phyloP scores from a whole-genome alignment of 2,797 vertebrate genomes.

The Peromyscus attwateri region DNA sequence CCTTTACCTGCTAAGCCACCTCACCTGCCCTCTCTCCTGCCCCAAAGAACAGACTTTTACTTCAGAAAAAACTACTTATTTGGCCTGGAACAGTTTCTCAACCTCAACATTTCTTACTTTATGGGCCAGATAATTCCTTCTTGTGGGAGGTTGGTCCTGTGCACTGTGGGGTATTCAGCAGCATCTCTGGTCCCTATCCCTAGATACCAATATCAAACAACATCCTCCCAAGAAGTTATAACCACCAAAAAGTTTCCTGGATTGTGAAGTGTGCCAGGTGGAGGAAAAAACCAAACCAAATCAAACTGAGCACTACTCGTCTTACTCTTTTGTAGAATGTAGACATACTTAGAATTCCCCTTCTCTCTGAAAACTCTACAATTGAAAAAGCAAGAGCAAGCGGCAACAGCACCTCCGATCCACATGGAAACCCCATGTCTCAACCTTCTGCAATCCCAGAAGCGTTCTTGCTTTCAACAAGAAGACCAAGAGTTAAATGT shows the following conservation, averaged over 20 bases:
- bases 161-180: neutral
- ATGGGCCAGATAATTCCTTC: neutral
- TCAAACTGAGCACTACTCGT: neutral
- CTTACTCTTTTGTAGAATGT: neutral
- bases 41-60: neutral
- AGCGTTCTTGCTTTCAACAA: neutral
- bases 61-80: too few relatives aligned
- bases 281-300: neutral
- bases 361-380: constrained; percentile 45
- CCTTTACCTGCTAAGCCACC: neutral
- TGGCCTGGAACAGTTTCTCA: neutral
- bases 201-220: neutral
- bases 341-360: neutral
- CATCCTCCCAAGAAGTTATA: neutral
- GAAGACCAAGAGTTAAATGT: neutral
- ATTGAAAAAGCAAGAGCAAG: neutral
- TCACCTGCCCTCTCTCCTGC: neutral
- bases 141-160: neutral
- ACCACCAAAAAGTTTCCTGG: neutral
- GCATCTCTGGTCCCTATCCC: neutral
- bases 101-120: neutral
- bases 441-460: neutral
- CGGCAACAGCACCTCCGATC: neutral
- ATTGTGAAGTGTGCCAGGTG: neutral
- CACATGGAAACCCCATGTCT: neutral